Conservation (phyloP, 2,797 vertebrate species). For the Acipenser transmontanus region DNA sequence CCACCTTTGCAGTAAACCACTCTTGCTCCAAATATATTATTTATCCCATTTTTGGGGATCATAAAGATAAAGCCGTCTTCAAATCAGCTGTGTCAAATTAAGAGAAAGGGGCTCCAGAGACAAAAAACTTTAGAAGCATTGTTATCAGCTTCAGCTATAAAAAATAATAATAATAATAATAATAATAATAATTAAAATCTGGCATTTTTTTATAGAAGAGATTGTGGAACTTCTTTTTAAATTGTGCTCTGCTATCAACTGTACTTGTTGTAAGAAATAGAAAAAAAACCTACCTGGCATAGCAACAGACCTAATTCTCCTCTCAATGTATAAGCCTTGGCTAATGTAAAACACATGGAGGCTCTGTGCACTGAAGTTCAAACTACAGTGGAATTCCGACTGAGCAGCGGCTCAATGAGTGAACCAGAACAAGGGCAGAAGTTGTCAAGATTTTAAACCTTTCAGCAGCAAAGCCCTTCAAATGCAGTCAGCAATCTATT, state of each 20-base stretch:
- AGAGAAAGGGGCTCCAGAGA: slow-evolving; percentile 49
- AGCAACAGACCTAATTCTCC: slow-evolving; percentile 23
- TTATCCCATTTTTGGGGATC: slow-evolving; percentile 64
- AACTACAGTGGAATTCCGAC: slow-evolving; percentile 52
- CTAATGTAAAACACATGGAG: slow-evolving; percentile 44
- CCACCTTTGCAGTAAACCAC: slow-evolving; percentile 47
- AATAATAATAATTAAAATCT: slow-evolving; percentile 34
- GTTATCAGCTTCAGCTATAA: slow-evolving; percentile 45
- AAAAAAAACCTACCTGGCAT: not conserved
- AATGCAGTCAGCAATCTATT: slow-evolving; percentile 88
- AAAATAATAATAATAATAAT: slow-evolving; percentile 50
- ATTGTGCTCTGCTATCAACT: not conserved
- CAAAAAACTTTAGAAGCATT: slow-evolving; percentile 56
- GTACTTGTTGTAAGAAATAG: slow-evolving; percentile 13
- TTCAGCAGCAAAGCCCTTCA: slow-evolving; percentile 88
- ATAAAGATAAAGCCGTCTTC: slow-evolving; percentile 59
- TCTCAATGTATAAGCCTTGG: slow-evolving; percentile 43
- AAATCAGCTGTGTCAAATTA: slow-evolving; percentile 52
- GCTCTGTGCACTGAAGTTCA: slow-evolving; percentile 49
- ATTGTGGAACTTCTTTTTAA: slow-evolving; percentile 25
- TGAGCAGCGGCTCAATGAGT: slow-evolving; percentile 51
- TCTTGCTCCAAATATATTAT: slow-evolving; percentile 66
- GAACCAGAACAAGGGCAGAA: slow-evolving; percentile 79
- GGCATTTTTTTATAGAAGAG: slow-evolving; percentile 11
- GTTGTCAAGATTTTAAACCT: slow-evolving; percentile 96